phyloP scores from a whole-genome alignment of 2,888 invertebrate species.

The Amaurobius ferox region DNA sequence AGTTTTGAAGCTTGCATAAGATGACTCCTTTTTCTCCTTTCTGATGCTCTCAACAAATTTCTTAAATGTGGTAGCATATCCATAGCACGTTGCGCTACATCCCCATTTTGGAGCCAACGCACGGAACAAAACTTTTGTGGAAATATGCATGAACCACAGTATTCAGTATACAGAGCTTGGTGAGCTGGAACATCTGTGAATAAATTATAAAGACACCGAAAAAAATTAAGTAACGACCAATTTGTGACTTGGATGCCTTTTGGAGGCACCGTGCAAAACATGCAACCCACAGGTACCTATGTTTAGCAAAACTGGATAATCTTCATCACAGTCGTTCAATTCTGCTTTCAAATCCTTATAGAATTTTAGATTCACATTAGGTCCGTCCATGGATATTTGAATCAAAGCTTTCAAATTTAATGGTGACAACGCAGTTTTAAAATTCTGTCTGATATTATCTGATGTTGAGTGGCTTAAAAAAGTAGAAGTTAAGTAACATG shows the following conservation, averaged over 20 bases:
- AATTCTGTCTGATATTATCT: no score
- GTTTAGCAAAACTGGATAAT: not conserved
- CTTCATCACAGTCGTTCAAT: no score
- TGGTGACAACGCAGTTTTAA: no score
- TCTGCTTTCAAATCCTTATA: no score
- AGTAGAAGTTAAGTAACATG: no score
- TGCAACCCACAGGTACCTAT: not conserved
- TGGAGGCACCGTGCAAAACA: no score
- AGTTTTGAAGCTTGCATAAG: not conserved
- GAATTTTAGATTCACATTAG: no score
- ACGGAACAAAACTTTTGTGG: conserved; percentile 31
- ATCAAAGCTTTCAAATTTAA: no score
- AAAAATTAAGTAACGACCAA: not conserved
- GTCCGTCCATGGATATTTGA: no score
- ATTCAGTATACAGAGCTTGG: not conserved
- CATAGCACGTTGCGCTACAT: not conserved
- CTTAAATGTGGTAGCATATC: not conserved
- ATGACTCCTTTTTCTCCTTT: not conserved
- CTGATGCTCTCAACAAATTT: not conserved
- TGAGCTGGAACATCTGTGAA: conserved; percentile 23
- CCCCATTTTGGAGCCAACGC: conserved; percentile 12
- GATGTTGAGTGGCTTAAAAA: no score
- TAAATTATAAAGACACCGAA: not conserved
- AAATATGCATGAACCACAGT: not conserved
- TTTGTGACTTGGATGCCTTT: not conserved